Evolutionary conservation across 2,797 vertebrate genomes (phyloP), one percentile per base, ranked within the genome.

Genomic region (Ciconia nigra): DNA sequence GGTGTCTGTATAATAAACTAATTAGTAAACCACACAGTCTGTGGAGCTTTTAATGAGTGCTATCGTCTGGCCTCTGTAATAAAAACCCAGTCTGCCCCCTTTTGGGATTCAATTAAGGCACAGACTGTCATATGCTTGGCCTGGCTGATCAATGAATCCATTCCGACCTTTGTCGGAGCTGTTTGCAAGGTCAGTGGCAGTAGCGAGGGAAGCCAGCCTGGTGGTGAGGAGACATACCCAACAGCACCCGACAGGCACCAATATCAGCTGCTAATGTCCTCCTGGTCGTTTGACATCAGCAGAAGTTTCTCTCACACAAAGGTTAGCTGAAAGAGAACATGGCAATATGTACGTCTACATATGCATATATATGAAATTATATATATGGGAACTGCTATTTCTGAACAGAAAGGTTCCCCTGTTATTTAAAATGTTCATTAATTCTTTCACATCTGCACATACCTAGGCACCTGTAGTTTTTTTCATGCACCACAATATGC

Each of bases 1-100:
- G 98, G 98, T 98, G 99, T 99, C 98, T 99, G 98, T 98, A 98
- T 99, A 98, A 99, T 99, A 98, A 99, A 99, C 98, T 99, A 99
- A 99, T 99, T 99, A 99, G 98, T 98, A 98, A 98, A 98, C 97
- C 97, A 98, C 98, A 98, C 98, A 98, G 98, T 98, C 98, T 98
- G 98, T 98, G 98, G 98, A 98, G 98, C 98, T 98, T 98, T 98
- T 98, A 98, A 98, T 98, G 98, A 98, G 98, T 97, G 97, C 98
- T 98, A 98, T 98, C 98, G 98, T 98, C 98, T 98, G 98, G 98
- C 98, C 98, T 98, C 98, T 98, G 98, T 98, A 98, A 99, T 98
- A 98, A 98, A 98, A 98, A 98, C 98, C 98, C 95, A 98, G 98
- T 90, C 98, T 98, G 97, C 98, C 98, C 98, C 98, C 98, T 98